These are phyloP conservation scores for Itoplectis maculator DNA, from an alignment of 2,888 invertebrate species.

Conservation along the genomic window DNA sequence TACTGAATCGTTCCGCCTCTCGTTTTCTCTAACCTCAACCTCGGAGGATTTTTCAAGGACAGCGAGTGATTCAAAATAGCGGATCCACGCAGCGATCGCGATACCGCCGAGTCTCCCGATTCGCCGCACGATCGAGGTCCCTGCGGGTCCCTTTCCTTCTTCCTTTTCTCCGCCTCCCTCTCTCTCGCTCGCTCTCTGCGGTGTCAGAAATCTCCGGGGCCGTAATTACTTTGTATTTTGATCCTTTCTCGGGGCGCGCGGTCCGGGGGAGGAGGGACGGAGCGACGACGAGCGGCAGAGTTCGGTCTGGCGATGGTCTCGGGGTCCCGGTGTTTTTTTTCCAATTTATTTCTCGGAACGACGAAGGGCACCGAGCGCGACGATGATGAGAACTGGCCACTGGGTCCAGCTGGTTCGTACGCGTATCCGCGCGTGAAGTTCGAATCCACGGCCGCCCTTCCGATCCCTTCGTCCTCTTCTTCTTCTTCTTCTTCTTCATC, in stretches of 20 bases:
- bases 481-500: conserved; percentile 28
- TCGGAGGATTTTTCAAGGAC: conserved; percentile 78
- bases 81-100: conserved; percentile 73
- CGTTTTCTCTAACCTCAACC: conserved; percentile 43
- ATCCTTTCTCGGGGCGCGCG: conserved; percentile 69
- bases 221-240: conserved; percentile 78
- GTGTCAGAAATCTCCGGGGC: conserved; percentile 66
- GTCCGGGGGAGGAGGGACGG: conserved; percentile 39
- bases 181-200: conserved; percentile 23
- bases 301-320: conserved; percentile 25
- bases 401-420: conserved; percentile 55
- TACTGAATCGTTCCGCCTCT: conserved; percentile 30
- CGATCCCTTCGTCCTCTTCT: conserved; percentile 31
- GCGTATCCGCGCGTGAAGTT: conserved; percentile 47
- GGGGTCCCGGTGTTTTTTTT: conserved; percentile 4
- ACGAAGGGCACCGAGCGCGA: conserved; percentile 43
- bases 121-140: conserved; percentile 54
- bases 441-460: conserved; percentile 42
- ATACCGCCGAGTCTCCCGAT: conserved; percentile 54
- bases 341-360: conserved; percentile 67
- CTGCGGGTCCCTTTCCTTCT: not conserved
- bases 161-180: too few relatives aligned
- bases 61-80: conserved; percentile 81
- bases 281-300: too few relatives aligned
- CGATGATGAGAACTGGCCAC: conserved; percentile 40